These are phyloP conservation scores for Laterallus jamaicensis DNA, from an alignment of 2,113 vertebrate species.

Conservation along the genomic window DNA sequence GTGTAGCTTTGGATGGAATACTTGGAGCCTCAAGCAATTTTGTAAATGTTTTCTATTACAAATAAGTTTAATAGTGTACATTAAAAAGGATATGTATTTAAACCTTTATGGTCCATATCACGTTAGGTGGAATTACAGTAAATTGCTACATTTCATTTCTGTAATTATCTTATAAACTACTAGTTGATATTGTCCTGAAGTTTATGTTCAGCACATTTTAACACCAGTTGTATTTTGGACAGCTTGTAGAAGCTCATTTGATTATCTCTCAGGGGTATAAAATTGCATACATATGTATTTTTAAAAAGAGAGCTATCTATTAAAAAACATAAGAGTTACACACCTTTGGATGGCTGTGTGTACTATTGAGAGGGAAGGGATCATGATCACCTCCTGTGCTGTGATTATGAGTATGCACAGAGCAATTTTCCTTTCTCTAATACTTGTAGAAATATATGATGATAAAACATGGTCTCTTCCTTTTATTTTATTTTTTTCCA, in stretches of 20 bases:
- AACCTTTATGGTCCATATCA: conserved; percentile 39
- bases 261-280: neutral
- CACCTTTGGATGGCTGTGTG: conserved; percentile 40
- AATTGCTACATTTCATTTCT: conserved; percentile 48
- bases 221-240: neutral
- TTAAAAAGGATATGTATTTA: conserved; percentile 53
- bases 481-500: conserved; percentile 65
- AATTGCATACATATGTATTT: neutral
- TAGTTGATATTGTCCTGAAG: conserved; percentile 31
- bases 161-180: conserved; percentile 45
- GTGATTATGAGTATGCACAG: conserved; percentile 2
- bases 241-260: neutral
- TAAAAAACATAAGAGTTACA: neutral
- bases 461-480: conserved; percentile 49
- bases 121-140: conserved; percentile 37
- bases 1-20: neutral
- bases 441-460: conserved; percentile 48
- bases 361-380: neutral
- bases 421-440: conserved; percentile 41
- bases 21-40: conserved; percentile 25
- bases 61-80: conserved; percentile 29
- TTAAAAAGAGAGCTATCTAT: neutral
- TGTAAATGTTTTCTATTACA: conserved; percentile 25
- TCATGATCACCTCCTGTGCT: conserved; percentile 19
- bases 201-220: conserved; percentile 43